phyloP scores from a whole-genome alignment of 2,113 vertebrate species.

The Microcebus murinus region DNA sequence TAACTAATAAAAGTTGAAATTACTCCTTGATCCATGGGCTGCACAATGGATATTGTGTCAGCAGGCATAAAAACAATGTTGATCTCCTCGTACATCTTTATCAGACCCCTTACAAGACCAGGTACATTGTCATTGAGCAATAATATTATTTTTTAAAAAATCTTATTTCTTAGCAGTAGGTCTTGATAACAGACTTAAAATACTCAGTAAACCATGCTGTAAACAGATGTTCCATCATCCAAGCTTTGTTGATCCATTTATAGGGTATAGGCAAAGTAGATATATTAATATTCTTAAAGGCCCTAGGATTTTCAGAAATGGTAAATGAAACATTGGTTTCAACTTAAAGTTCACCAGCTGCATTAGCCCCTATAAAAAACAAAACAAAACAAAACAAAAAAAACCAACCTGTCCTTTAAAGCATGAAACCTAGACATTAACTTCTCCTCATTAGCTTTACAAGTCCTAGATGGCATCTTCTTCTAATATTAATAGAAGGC shows the following conservation, averaged over 20 bases:
- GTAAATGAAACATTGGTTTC: neutral
- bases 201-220: neutral
- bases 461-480: neutral
- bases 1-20: neutral
- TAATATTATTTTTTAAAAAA: neutral
- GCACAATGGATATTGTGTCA: neutral
- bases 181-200: neutral
- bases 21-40: neutral
- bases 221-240: neutral
- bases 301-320: neutral
- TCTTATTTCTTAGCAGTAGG: neutral
- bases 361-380: neutral
- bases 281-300: neutral
- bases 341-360: neutral
- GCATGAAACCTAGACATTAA: neutral
- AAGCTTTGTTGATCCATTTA: neutral
- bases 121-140: neutral
- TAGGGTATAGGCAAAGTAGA: neutral
- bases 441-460: neutral
- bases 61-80: neutral
- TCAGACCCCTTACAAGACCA: neutral
- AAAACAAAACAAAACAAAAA: no score
- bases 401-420: neutral
- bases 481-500: neutral
- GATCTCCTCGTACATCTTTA: neutral